These are phyloP conservation scores for Dynastes maya DNA, from an alignment of 2,888 invertebrate genomes.

Conservation along the genomic window DNA sequence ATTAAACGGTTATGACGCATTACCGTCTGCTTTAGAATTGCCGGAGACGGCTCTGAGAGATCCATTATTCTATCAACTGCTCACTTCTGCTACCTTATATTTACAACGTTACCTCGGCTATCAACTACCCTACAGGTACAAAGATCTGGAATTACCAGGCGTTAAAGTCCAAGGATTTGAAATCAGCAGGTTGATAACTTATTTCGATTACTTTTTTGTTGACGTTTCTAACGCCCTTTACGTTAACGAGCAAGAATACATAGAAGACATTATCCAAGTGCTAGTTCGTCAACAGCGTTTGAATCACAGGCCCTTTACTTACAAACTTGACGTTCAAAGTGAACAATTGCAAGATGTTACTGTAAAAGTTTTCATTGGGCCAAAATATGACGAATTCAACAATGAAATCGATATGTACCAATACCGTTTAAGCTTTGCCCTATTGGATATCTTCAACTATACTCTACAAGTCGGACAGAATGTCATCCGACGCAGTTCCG, in stretches of 20 bases:
- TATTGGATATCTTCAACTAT: conserved; percentile 76
- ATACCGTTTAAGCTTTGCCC: conserved; percentile 78
- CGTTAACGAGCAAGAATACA: conserved; percentile 68
- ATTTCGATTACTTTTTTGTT: conserved; percentile 79
- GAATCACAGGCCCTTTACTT: conserved; percentile 78
- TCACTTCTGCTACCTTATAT: conserved; percentile 75
- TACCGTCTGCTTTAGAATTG: conserved; percentile 76
- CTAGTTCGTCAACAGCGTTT: conserved; percentile 77
- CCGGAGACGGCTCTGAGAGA: conserved; percentile 81
- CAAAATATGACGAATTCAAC: conserved; percentile 74
- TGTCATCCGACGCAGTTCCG: conserved; percentile 74
- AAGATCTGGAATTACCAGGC: conserved; percentile 77
- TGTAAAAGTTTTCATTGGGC: conserved; percentile 80
- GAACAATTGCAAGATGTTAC: conserved; percentile 75
- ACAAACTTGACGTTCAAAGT: conserved; percentile 73
- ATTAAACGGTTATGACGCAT: conserved; percentile 71
- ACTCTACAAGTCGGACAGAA: conserved; percentile 77
- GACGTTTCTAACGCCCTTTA: conserved; percentile 77
- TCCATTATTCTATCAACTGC: conserved; percentile 81
- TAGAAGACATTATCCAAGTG: conserved; percentile 70
- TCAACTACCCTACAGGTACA: conserved; percentile 74
- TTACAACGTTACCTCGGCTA: conserved; percentile 76
- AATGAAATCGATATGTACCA: conserved; percentile 72
- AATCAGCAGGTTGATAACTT: conserved; percentile 79
- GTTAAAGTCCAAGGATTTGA: conserved; percentile 77